A percentile compares a stretch with the other conserved stretches of the same genome.
Evolutionary conservation across 2,888 invertebrate genomes (phyloP).

Genomic region (Myopa tessellatipennis): DNA sequence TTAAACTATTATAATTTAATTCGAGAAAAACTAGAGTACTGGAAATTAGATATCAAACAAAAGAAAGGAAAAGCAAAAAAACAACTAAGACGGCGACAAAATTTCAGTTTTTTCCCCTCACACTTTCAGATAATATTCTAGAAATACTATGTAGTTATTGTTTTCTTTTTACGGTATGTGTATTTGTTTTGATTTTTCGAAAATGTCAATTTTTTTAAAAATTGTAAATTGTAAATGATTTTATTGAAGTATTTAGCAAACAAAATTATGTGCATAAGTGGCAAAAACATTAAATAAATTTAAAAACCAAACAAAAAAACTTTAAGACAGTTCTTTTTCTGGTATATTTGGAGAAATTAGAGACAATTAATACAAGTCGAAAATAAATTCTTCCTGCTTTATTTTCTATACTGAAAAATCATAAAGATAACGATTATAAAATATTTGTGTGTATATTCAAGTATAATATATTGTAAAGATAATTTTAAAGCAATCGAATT

Average conservation of each 20-base stretch:
- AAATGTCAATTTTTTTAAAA: constrained; percentile 5
- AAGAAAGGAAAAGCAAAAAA: not conserved
- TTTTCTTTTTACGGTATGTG: not conserved
- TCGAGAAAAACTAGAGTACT: not conserved
- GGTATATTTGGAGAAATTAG: too few relatives aligned
- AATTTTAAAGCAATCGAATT: too few relatives aligned
- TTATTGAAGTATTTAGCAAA: constrained; percentile 25
- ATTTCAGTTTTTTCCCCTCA: too few relatives aligned
- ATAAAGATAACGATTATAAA: too few relatives aligned
- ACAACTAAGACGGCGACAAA: too few relatives aligned
- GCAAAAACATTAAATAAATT: constrained; percentile 20
- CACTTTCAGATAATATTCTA: too few relatives aligned
- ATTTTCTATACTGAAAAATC: too few relatives aligned
- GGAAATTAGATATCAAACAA: constrained; percentile 9
- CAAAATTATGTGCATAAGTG: constrained; percentile 34
- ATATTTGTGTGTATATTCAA: too few relatives aligned
- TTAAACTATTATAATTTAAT: not conserved
- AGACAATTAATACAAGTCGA: too few relatives aligned
- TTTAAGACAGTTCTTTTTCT: too few relatives aligned
- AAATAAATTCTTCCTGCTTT: too few relatives aligned
- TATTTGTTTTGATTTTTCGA: not conserved
- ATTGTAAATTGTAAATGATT: constrained; percentile 29
- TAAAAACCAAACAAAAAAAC: not conserved
- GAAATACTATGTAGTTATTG: not conserved
- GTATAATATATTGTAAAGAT: too few relatives aligned